Conservation (phyloP, 2,888 invertebrate species). For the Euspilapteryx auroguttella region DNA sequence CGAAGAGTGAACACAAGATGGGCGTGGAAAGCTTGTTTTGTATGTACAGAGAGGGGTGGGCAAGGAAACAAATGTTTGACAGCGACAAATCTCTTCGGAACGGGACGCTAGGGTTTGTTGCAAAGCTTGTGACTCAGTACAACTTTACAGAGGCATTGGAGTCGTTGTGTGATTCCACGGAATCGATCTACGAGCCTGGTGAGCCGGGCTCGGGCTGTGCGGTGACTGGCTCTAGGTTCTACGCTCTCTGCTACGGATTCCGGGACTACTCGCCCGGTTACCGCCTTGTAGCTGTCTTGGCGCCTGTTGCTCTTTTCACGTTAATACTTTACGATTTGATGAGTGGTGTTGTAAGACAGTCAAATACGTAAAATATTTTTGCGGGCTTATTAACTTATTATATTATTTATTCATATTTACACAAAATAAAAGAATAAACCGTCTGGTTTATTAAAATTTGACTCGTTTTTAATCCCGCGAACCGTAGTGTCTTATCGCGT, state of each 20-base stretch:
- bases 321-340: slow-evolving; percentile 44
- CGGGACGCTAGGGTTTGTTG: slow-evolving; percentile 23
- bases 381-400: neutral
- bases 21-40: slow-evolving; percentile 21
- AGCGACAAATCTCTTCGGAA: slow-evolving; percentile 12
- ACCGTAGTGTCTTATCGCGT: too few relatives aligned
- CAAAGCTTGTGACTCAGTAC: slow-evolving; percentile 31
- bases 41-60: slow-evolving; percentile 20
- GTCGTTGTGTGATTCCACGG: slow-evolving; percentile 26
- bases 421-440: neutral
- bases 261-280: slow-evolving; percentile 37
- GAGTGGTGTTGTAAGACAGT: slow-evolving; percentile 40
- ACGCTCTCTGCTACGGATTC: slow-evolving; percentile 32
- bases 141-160: slow-evolving; percentile 23
- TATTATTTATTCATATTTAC: neutral
- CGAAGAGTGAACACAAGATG: slow-evolving; percentile 9
- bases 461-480: too few relatives aligned
- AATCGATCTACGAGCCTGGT: slow-evolving; percentile 27
- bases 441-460: too few relatives aligned
- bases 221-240: slow-evolving; percentile 25
- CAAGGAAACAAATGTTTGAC: slow-evolving; percentile 10
- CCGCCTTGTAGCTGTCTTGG: slow-evolving; percentile 33
- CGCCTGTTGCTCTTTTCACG: slow-evolving; percentile 34
- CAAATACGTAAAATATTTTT: slow-evolving; percentile 13
- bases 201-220: slow-evolving; percentile 27